These are phyloP conservation scores for Dicrurus megarhynchus DNA, from an alignment of 2,113 vertebrate species.

Conservation along the genomic window DNA sequence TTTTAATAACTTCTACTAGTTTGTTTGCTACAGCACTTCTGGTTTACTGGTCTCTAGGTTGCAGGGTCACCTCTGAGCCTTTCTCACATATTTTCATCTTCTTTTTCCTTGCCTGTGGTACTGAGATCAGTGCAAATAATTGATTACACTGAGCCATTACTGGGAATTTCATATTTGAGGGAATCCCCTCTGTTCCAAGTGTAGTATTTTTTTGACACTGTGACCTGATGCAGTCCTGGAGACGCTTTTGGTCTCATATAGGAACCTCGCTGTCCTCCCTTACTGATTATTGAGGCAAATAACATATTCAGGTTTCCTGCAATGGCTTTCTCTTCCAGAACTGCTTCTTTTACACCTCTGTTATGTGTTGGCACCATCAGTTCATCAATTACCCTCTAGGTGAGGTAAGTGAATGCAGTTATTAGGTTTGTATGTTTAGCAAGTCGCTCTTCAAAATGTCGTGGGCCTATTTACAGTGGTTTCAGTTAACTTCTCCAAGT, in stretches of 20 bases:
- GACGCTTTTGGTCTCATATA: not conserved
- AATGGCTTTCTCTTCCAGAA: not conserved
- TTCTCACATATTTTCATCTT: not conserved
- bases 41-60: not conserved
- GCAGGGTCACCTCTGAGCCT: not conserved
- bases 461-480: not conserved
- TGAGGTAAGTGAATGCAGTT: not conserved
- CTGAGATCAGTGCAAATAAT: not conserved
- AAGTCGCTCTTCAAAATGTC: not conserved
- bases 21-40: not conserved
- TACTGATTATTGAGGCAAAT: not conserved
- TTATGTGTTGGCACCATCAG: not conserved
- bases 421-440: not conserved
- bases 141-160: not conserved
- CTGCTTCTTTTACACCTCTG: not conserved
- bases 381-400: not conserved
- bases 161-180: not conserved
- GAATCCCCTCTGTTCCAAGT: not conserved
- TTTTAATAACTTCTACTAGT: not conserved
- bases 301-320: not conserved
- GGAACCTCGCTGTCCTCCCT: not conserved
- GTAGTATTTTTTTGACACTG: not conserved
- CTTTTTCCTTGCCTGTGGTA: not conserved
- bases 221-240: not conserved
- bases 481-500: not conserved